phyloP scores from a whole-genome alignment of 2,888 invertebrate species.

The Salticus scenicus region DNA sequence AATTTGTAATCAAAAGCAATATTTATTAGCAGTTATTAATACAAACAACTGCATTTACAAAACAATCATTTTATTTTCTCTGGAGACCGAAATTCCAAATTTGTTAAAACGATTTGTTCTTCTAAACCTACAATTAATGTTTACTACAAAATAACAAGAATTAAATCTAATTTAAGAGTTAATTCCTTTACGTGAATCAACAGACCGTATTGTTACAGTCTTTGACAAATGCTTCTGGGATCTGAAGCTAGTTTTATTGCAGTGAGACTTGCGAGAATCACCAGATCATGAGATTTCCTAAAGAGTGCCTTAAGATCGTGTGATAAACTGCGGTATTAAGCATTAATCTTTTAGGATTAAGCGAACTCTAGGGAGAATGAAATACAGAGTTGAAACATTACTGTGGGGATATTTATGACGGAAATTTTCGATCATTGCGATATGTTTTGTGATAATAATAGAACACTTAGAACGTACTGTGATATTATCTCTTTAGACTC shows the following conservation, averaged over 20 bases:
- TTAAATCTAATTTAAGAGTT: neutral
- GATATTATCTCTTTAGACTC: no score
- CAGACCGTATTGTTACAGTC: neutral
- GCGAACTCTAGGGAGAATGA: slow-evolving; percentile 1
- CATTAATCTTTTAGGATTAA: slow-evolving; percentile 46
- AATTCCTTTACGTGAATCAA: neutral
- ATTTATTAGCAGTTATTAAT: no score
- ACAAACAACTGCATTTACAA: no score
- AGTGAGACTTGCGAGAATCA: neutral
- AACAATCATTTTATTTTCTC: no score
- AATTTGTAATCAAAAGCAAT: no score
- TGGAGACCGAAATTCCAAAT: no score
- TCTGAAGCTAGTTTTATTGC: neutral
- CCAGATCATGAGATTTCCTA: neutral
- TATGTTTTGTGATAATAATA: neutral
- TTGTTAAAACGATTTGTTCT: no score
- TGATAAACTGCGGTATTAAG: slow-evolving; percentile 42
- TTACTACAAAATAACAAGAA: neutral
- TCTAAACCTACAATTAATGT: no score
- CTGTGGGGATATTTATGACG: neutral
- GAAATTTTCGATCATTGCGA: neutral
- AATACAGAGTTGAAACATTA: neutral
- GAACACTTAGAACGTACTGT: no score
- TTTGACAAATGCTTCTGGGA: neutral
- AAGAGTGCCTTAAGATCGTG: neutral